A percentile compares a stretch with the other conserved stretches of the same genome.
These are phyloP conservation scores for Leptogaster cylindrica DNA, from an alignment of 2,888 invertebrate genomes.

Conservation along the genomic window DNA sequence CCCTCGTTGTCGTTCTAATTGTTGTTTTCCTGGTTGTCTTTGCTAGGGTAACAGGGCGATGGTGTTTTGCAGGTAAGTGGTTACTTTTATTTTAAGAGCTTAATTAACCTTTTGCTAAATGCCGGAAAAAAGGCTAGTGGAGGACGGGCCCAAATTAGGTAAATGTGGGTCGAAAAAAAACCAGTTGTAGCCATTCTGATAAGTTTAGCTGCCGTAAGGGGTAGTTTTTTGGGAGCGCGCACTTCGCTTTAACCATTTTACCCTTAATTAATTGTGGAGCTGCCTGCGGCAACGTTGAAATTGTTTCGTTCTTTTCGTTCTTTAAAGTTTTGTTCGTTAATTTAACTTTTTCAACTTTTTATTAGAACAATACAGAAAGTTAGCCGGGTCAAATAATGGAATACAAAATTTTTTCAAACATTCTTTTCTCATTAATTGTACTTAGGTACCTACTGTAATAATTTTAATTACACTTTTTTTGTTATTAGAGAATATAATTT, in stretches of 20 bases:
- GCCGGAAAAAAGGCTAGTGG: constrained; percentile 9
- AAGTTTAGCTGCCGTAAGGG: too few relatives aligned
- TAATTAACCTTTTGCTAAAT: constrained; percentile 35
- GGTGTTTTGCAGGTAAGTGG: constrained; percentile 85
- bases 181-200: not conserved
- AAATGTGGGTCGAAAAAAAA: not conserved
- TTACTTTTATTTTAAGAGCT: constrained; percentile 51
- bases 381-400: too few relatives aligned
- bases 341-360: too few relatives aligned
- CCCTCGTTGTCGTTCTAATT: constrained; percentile 71
- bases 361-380: too few relatives aligned
- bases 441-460: too few relatives aligned
- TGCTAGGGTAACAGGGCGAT: constrained; percentile 80
- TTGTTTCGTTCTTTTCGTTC: not conserved
- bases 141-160: constrained; percentile 17
- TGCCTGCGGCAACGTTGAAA: constrained; percentile 11
- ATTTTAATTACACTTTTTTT: too few relatives aligned
- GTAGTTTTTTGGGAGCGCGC: too few relatives aligned
- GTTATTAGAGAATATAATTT: too few relatives aligned
- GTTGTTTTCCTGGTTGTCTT: constrained; percentile 72
- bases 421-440: too few relatives aligned
- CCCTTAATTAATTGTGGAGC: constrained; percentile 20
- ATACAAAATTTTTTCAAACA: too few relatives aligned
- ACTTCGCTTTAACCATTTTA: constrained; percentile 9
- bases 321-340: constrained; percentile 1